These are phyloP conservation scores for Platycheirus rosarum DNA, from an alignment of 2,888 invertebrate species.

Conservation along the genomic window DNA sequence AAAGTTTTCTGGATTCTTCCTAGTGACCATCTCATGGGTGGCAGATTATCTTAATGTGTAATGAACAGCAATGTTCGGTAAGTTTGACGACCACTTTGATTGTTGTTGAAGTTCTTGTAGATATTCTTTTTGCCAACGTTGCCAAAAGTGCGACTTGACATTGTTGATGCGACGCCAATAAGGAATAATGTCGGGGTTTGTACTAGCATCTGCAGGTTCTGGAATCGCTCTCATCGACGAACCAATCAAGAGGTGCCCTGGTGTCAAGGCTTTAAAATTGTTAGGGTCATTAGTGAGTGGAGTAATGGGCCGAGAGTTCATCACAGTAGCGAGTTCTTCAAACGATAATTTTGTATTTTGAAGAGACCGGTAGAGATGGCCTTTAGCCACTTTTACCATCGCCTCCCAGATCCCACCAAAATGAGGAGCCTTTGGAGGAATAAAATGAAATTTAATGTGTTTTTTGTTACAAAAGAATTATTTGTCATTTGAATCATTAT, in stretches of 20 bases:
- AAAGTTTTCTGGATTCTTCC: slow-evolving; percentile 23
- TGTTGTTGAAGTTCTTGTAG: slow-evolving; percentile 29
- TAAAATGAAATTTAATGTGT: slow-evolving; percentile 42
- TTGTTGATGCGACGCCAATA: slow-evolving; percentile 48
- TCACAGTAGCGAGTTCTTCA: slow-evolving; percentile 57
- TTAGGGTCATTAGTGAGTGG: slow-evolving; percentile 54
- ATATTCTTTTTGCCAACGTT: slow-evolving; percentile 48
- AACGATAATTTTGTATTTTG: slow-evolving; percentile 49
- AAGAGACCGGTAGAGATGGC: slow-evolving; percentile 50
- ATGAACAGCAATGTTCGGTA: slow-evolving; percentile 19
- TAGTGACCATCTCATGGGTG: slow-evolving; percentile 10
- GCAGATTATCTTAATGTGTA: slow-evolving; percentile 27
- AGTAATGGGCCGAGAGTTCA: slow-evolving; percentile 60
- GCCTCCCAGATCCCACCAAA: slow-evolving; percentile 63
- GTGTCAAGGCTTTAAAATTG: slow-evolving; percentile 56
- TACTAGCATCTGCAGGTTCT: slow-evolving; percentile 13
- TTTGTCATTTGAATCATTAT: too few species aligned
- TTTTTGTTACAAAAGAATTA: slow-evolving; percentile 46
- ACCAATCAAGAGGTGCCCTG: slow-evolving; percentile 58
- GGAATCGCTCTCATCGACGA: slow-evolving; percentile 33
- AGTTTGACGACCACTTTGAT: slow-evolving; percentile 18
- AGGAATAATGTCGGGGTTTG: slow-evolving; percentile 38
- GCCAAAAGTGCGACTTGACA: slow-evolving; percentile 62
- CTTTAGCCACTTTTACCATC: slow-evolving; percentile 52
- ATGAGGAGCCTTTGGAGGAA: slow-evolving; percentile 66